These are phyloP conservation scores for Amblyjoppa proteus DNA, from an alignment of 2,888 invertebrate genomes.

Conservation along the genomic window DNA sequence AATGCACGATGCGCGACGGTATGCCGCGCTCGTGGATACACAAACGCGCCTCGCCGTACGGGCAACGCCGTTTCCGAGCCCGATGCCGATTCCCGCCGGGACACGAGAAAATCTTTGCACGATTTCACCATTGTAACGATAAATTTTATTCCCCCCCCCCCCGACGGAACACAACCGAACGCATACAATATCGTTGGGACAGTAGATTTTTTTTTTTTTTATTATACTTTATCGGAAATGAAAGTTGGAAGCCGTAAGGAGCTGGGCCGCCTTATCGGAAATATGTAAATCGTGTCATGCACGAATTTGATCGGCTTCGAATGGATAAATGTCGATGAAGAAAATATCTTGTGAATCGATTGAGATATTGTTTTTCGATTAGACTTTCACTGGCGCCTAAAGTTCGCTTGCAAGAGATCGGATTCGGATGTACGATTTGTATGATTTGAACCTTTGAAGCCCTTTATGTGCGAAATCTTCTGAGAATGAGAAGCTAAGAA, in stretches of 20 bases:
- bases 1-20: slow-evolving; percentile 53
- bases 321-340: not conserved
- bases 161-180: not conserved
- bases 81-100: slow-evolving; percentile 48
- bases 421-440: not conserved
- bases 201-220: not conserved
- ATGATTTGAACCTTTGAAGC: not conserved
- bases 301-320: not conserved
- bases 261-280: not conserved
- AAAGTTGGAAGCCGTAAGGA: not conserved
- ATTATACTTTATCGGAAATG: slow-evolving; percentile 2
- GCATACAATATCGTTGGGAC: not conserved
- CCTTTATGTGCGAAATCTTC: not conserved
- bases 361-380: not conserved
- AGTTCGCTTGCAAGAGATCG: not conserved
- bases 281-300: not conserved
- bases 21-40: slow-evolving; percentile 15
- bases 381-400: not conserved
- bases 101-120: slow-evolving; percentile 1
- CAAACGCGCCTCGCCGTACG: slow-evolving; percentile 31
- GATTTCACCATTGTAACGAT: slow-evolving; percentile 13
- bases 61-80: slow-evolving; percentile 42
- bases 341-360: not conserved
- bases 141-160: not conserved
- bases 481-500: not conserved